phyloP scores from a whole-genome alignment of 2,888 invertebrate species.

The Diarsia dahlii region DNA sequence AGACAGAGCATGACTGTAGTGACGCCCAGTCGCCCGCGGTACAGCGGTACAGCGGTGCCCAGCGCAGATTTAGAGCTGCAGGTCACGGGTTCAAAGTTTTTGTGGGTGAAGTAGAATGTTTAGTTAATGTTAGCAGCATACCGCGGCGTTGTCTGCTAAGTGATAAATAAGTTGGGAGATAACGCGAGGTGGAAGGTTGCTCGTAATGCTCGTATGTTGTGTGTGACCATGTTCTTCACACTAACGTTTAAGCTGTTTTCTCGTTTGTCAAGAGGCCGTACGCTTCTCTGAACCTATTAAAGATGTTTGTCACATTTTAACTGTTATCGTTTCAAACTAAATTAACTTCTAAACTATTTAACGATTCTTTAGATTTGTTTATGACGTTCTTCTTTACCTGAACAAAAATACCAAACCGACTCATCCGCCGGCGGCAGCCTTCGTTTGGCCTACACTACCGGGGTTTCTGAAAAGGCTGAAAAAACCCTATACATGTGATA shows the following conservation, averaged over 20 bases:
- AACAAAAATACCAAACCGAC: not conserved
- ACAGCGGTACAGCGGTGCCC: conserved; percentile 22
- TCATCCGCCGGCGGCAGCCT: too few species aligned
- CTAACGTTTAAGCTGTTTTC: conserved; percentile 14
- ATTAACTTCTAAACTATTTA: not conserved
- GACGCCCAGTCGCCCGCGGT: conserved; percentile 53
- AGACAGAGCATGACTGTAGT: conserved; percentile 46
- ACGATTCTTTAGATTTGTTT: not conserved
- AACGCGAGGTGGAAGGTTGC: conserved; percentile 43
- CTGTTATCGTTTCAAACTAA: not conserved
- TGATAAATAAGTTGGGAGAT: conserved; percentile 53
- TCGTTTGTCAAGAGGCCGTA: not conserved
- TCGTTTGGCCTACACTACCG: not conserved
- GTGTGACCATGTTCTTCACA: conserved; percentile 25
- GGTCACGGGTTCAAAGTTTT: conserved; percentile 50
- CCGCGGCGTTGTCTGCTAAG: conserved; percentile 38
- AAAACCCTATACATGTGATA: not conserved
- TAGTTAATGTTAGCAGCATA: conserved; percentile 52
- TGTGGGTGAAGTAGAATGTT: conserved; percentile 44
- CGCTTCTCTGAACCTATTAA: not conserved
- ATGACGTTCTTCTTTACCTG: not conserved
- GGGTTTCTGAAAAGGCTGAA: not conserved
- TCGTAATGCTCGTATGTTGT: conserved; percentile 35
- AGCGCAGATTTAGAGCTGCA: conserved; percentile 53
- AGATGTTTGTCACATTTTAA: conserved; percentile 11